Evolutionary conservation across 2,113 vertebrate species (phyloP).

Genomic region (Diadophis punctatus): DNA sequence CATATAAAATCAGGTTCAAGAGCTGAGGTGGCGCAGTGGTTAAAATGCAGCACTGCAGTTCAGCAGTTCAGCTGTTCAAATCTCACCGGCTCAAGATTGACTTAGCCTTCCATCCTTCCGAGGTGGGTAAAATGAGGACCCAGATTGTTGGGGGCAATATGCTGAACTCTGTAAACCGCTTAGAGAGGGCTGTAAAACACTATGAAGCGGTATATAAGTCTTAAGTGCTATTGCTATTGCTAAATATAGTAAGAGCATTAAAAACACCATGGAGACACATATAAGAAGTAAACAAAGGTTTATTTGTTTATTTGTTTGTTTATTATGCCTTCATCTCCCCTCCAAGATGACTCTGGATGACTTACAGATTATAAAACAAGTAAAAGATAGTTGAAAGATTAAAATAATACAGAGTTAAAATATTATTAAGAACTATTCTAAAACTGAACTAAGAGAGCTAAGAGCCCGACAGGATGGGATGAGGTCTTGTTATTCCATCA

Average conservation of each 20-base stretch:
- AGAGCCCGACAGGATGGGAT: neutral
- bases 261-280: neutral
- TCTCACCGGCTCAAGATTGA: too few species aligned
- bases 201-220: too few species aligned
- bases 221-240: too few species aligned
- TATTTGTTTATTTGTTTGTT: neutral
- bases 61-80: too few species aligned
- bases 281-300: neutral
- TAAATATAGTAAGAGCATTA: neutral
- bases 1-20: neutral
- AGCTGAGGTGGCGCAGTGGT: too few species aligned
- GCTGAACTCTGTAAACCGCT: too few species aligned
- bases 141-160: too few species aligned
- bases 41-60: too few species aligned
- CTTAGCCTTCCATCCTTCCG: too few species aligned
- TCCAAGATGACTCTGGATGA: neutral
- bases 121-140: too few species aligned
- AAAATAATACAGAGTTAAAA: neutral
- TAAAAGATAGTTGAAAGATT: neutral
- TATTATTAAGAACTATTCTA: neutral
- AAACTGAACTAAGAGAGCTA: neutral
- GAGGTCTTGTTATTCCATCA: neutral
- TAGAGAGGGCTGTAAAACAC: too few species aligned
- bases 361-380: neutral
- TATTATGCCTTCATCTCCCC: neutral